These are phyloP conservation scores for Leptodactylus fuscus DNA, from an alignment of 2,113 vertebrate genomes.

Conservation along the genomic window DNA sequence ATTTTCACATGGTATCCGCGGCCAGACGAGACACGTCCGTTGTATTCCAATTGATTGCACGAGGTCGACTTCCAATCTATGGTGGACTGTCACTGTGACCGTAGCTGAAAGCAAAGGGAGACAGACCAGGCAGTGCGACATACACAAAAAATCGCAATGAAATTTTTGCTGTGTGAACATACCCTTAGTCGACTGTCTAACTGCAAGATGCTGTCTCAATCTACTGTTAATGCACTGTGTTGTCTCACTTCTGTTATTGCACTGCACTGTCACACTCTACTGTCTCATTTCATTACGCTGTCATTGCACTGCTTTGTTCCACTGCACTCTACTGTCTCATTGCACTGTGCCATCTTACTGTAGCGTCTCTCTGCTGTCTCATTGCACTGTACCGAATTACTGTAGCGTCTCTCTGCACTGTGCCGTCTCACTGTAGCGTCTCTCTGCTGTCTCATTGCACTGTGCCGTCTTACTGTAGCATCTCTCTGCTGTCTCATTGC, in stretches of 20 bases:
- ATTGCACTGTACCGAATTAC: neutral
- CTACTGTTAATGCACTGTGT: neutral
- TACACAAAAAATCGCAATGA: too few relatives aligned
- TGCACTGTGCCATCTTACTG: neutral
- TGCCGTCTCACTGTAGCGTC: neutral
- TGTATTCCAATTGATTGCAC: too few relatives aligned
- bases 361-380: neutral
- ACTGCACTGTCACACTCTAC: neutral
- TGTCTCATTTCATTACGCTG: neutral
- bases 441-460: neutral
- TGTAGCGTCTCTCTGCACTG: neutral
- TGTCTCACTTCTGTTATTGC: neutral
- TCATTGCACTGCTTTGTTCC: neutral
- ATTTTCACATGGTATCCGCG: too few relatives aligned
- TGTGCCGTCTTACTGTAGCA: neutral
- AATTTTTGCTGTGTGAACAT: too few relatives aligned
- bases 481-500: neutral
- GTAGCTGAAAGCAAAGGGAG: too few relatives aligned
- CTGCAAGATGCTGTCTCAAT: neutral
- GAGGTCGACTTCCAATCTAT: too few relatives aligned
- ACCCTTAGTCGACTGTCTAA: neutral
- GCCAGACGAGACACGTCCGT: too few relatives aligned
- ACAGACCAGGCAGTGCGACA: too few relatives aligned
- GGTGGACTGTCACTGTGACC: too few relatives aligned
- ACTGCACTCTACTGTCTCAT: neutral